phyloP scores from a whole-genome alignment of 2,888 invertebrate genomes.

The Cactoblastis cactorum region DNA sequence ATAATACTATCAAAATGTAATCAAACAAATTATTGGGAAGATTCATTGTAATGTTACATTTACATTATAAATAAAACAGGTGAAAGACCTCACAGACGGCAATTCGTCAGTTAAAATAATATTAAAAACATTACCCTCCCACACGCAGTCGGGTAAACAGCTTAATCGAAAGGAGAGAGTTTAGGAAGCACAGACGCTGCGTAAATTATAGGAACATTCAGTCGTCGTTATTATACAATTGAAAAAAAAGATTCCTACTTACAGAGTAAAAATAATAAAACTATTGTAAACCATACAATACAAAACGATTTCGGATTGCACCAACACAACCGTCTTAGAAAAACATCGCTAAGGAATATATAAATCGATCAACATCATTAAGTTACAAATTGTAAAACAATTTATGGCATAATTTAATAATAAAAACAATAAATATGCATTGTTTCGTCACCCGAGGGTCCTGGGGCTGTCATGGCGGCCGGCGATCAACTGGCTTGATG shows the following conservation, averaged over 20 bases:
- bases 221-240: conserved; percentile 50
- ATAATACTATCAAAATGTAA: background rate
- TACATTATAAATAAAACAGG: too few relatives aligned
- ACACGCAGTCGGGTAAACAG: background rate
- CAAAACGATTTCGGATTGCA: conserved; percentile 38
- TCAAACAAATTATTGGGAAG: background rate
- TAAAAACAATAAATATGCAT: conserved; percentile 63
- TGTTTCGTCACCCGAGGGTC: conserved; percentile 31
- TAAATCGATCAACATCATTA: conserved; percentile 51
- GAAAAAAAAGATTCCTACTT: conserved; percentile 47
- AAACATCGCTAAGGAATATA: conserved; percentile 37
- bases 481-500: background rate
- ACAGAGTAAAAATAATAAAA: conserved; percentile 42
- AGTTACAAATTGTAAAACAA: conserved; percentile 64
- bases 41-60: background rate
- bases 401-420: conserved; percentile 66
- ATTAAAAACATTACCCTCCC: background rate
- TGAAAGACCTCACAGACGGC: background rate
- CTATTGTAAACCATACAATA: conserved; percentile 46
- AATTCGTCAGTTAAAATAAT: background rate
- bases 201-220: conserved; percentile 54
- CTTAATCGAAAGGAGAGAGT: conserved; percentile 14
- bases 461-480: conserved; percentile 5
- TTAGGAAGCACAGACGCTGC: conserved; percentile 47
- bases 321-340: conserved; percentile 37